Conservation (phyloP, 2,797 vertebrate genomes). For the Hirundo rustica region DNA sequence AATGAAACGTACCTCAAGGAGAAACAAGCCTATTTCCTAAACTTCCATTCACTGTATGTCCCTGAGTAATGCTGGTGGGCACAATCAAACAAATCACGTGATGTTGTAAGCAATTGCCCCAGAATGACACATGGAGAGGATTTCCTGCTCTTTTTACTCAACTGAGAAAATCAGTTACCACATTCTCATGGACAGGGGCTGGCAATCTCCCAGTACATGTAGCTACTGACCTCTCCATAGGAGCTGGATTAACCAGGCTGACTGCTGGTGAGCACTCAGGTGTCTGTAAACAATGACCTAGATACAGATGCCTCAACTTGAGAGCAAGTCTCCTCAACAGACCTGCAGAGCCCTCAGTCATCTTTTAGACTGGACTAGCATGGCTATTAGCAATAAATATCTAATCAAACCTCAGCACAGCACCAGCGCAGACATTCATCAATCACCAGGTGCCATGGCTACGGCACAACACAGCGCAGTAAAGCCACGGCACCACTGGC, state of each 20-base stretch:
- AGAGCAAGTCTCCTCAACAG: not conserved
- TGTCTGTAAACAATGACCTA: not conserved
- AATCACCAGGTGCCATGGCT: not conserved
- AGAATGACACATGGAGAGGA: not conserved
- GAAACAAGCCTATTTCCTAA: not conserved
- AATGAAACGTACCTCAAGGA: not conserved
- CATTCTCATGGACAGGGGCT: not conserved
- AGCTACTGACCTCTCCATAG: not conserved
- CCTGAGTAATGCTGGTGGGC: not conserved
- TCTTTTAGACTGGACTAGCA: not conserved
- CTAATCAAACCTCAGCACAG: not conserved
- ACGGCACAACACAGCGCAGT: not conserved
- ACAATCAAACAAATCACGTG: not conserved
- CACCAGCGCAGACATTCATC: not conserved
- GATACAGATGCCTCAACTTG: not conserved
- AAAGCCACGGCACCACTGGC: not conserved
- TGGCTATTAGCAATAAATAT: not conserved
- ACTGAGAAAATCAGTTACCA: not conserved
- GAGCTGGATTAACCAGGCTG: not conserved
- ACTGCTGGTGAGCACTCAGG: not conserved
- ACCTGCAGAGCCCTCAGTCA: not conserved
- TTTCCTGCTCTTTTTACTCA: not conserved
- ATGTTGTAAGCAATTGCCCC: not conserved
- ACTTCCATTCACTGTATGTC: not conserved
- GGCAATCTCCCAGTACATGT: rapidly evolving